Base-by-base conservation (phyloP, 2,113 vertebrate species). In the Corythaixoides concolor region DNA sequence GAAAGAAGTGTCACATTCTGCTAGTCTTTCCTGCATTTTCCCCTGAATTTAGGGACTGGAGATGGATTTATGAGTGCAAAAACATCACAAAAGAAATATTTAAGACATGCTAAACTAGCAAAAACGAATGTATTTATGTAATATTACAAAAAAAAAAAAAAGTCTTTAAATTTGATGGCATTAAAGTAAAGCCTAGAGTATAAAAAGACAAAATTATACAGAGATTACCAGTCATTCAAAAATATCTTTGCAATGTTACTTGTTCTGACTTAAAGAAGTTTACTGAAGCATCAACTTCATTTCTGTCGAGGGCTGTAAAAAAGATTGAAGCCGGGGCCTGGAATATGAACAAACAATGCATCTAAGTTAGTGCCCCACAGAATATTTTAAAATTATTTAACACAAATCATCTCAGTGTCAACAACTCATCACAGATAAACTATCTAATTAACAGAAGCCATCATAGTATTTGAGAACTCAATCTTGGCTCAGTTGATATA, bases 381-480 rank as follows among this genome's bases (percentile, higher is more conserved):
- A 98, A 98, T 98, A 98, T 98, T 98, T 98, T 98, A 98, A 98
- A 98, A 98, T 98, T 98, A 98, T 98, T 98, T 98, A 98, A 98
- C 98, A 98, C 98, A 98, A 98, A 98, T 98, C 98, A 98, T 98
- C 97, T 98, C 97, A 97, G 94, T 98, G 98, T 98, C 98, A 98
- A 98, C 98, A 98, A 98, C 98, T 98, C 98, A 98, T 98, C 98
- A 98, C 90, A 97, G 97, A 98, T 98, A 98, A 97, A 98, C 98
- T 98, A 98, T 98, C 98, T 98, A 98, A 98, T 98, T 98, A 98
- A 98, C 98, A 98, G 98, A 98, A 98, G 96, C 97, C 98, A 98
- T 98, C 98, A 98, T 98, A 98, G 97, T 98, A 98, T 98, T 98
- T 98, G 97, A 98, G 98, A 98, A 98, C 98, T 98, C 98, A 98